These are phyloP conservation scores for Apteryx mantelli DNA, from an alignment of 2,113 vertebrate species.

Conservation along the genomic window DNA sequence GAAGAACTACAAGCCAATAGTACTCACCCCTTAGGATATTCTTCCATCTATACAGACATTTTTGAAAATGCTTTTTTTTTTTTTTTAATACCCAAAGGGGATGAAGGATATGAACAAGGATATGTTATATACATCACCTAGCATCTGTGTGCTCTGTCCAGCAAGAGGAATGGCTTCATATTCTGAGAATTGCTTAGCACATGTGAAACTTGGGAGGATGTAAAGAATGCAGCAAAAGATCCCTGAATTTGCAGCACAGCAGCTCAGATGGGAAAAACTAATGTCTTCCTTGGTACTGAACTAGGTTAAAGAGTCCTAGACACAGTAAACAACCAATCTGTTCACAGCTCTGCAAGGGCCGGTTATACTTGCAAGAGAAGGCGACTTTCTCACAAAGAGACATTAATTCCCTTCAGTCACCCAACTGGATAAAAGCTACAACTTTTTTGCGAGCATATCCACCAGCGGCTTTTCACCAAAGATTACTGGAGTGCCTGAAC, in stretches of 20 bases:
- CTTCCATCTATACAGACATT: background rate
- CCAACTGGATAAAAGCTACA: conserved; percentile 27
- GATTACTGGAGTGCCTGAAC: background rate
- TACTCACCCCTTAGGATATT: background rate
- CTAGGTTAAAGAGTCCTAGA: background rate
- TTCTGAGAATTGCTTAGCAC: background rate
- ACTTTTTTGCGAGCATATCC: background rate
- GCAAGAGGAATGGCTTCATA: background rate
- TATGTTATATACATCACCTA: background rate
- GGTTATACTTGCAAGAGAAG: background rate
- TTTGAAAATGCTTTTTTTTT: background rate
- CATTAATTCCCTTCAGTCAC: background rate
- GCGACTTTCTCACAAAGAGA: background rate
- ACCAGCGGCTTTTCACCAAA: conserved; percentile 44
- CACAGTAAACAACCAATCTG: background rate
- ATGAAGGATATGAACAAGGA: background rate
- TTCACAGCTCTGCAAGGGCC: background rate
- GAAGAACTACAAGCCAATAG: background rate
- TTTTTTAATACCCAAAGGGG: background rate
- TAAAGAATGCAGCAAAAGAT: background rate
- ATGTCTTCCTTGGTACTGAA: background rate
- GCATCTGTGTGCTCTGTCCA: background rate
- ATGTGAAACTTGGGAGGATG: background rate
- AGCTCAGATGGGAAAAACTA: background rate
- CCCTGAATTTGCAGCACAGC: background rate